Evolutionary conservation across 2,797 vertebrate species (phyloP), one percentile per base, ranked within the genome.

Genomic region (Pipistrellus pygmaeus): DNA sequence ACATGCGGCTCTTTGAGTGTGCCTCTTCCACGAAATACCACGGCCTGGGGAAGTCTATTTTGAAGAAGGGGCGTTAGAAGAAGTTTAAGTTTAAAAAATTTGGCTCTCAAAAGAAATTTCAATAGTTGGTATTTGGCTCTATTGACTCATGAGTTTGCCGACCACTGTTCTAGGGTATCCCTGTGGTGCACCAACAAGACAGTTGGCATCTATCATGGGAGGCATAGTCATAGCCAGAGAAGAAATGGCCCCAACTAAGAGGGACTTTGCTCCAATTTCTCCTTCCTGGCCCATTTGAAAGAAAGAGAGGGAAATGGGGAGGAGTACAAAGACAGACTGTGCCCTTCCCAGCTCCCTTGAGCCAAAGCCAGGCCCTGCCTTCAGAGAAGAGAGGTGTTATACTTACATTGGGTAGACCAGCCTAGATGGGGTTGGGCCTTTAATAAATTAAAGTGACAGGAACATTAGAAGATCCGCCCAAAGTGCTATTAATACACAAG

Each of bases 381-480:
- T 3, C 18, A 7, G 62, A 14, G 38, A 30, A 4, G 30, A 64
- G 71, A 46, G 18, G 69, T 12, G 13, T 64, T 46, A 46, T 62
- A 41, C 23, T 91, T 76, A 62, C 30, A 30, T 13, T 85, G 78
- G 77, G 46, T 7, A 48, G 30, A 82, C 53, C 84, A 41, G 48
- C 25, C 35, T 78, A 41, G 23, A 72, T 62, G 30, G 21, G 20
- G 51, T 73, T 69, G 60, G n/a, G 21, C 71, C 64, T 68, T 86
- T 69, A 78, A 78, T 83, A 91, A 88, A 73, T 92, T 57, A 60
- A 89, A 91, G 48, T 72, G 41, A 55, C 60, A 73, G 38, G 23
- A 78, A 64, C 17, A 71, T 62, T 41, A 90, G 90, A 77, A 76
- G n/a, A 32, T 68, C 69, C 55, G 30, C 80, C 77, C 57, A 78